Percentiles rank a stretch among this genome's conserved stretches.
Evolutionary conservation across 1,140 invertebrate species (phyloP).

Genomic region (Chelonus insularis): DNA sequence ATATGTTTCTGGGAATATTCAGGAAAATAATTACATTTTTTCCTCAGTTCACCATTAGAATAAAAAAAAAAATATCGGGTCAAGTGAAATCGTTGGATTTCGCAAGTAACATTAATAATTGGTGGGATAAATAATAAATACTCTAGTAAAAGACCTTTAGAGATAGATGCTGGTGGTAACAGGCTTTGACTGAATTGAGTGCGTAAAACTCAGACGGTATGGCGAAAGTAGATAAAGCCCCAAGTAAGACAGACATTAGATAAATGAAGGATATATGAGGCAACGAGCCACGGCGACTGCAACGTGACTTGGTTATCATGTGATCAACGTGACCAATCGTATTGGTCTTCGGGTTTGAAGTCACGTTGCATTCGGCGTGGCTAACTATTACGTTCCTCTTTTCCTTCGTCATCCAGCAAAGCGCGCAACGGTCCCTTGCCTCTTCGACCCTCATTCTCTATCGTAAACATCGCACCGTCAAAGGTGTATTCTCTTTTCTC

Average conservation of each 20-base stretch:
- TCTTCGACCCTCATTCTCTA: neutral
- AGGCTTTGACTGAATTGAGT: no score
- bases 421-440: neutral
- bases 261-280: slow-evolving; percentile 31
- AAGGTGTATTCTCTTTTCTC: neutral
- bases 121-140: no score
- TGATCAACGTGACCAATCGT: slow-evolving; percentile 39
- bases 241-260: slow-evolving; percentile 13
- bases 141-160: no score
- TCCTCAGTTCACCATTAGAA: no score
- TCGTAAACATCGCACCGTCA: slow-evolving; percentile 20
- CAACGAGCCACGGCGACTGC: slow-evolving; percentile 53
- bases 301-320: slow-evolving; percentile 57
- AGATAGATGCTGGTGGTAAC: no score
- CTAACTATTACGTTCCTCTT: slow-evolving; percentile 8
- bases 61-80: no score
- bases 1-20: no score
- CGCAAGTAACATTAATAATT: no score
- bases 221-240: slow-evolving; percentile 4
- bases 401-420: slow-evolving; percentile 31
- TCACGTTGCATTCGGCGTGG: slow-evolving; percentile 53
- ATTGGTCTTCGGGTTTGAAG: slow-evolving; percentile 36
- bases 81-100: no score
- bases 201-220: no score
- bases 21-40: no score